Percentiles rank a stretch among this genome's conserved stretches.
These are phyloP conservation scores for Saccostrea glomerata DNA, from an alignment of 1,140 invertebrate genomes.

Conservation along the genomic window DNA sequence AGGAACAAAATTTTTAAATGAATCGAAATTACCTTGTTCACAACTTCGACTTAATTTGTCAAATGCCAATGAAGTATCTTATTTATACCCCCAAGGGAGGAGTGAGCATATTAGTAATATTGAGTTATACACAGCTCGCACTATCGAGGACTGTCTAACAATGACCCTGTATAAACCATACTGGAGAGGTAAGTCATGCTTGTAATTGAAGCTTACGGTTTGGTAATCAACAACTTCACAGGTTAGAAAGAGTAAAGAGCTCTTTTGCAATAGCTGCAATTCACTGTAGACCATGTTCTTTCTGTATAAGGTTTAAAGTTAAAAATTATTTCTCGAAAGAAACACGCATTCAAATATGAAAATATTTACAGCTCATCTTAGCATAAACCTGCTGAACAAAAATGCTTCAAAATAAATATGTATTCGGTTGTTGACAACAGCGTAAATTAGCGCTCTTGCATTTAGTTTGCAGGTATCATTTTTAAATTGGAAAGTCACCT, in stretches of 20 bases:
- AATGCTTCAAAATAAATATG: too few species aligned
- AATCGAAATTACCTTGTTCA: conserved; percentile 5
- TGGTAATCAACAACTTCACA: background rate
- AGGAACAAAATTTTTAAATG: conserved; percentile 15
- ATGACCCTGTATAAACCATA: conserved; percentile 16
- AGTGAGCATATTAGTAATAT: conserved; percentile 8
- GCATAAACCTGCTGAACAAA: too few species aligned
- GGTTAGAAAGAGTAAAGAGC: background rate
- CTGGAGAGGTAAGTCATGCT: conserved; percentile 16
- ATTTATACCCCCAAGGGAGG: background rate
- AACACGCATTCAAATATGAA: too few species aligned
- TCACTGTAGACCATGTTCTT: background rate
- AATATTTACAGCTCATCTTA: too few species aligned
- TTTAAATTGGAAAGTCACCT: too few species aligned
- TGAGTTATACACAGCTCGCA: background rate
- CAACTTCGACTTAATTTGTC: conserved; percentile 34
- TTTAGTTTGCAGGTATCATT: too few species aligned
- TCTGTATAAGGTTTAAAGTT: too few species aligned
- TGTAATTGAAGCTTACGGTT: background rate
- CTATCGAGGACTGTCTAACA: background rate
- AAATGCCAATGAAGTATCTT: background rate
- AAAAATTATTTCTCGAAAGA: too few species aligned
- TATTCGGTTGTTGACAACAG: too few species aligned
- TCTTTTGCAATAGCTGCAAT: background rate
- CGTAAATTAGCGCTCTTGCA: too few species aligned